Conservation (phyloP, 2,888 invertebrate genomes). For the Prenolepis imparis region DNA sequence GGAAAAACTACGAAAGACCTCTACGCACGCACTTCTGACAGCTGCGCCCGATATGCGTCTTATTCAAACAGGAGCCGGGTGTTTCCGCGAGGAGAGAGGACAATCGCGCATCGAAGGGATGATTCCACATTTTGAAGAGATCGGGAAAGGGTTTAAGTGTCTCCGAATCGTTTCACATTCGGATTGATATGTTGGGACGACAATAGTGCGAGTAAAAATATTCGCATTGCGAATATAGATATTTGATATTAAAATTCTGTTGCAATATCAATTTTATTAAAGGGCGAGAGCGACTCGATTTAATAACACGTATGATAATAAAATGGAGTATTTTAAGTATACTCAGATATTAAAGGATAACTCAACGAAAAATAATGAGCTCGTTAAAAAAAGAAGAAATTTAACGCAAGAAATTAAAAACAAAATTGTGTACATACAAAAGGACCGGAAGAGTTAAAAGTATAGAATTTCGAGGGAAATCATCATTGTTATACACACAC, state of each 20-base stretch:
- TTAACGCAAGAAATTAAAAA: not conserved
- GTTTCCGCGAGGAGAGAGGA: constrained; percentile 31
- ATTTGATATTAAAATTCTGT: not conserved
- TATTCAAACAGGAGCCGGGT: constrained; percentile 71
- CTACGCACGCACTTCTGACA: constrained; percentile 47
- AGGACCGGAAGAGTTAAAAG: not conserved
- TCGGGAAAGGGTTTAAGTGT: constrained; percentile 33
- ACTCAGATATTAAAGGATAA: not conserved
- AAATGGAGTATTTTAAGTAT: not conserved
- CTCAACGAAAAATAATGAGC: not conserved
- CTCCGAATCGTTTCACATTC: constrained; percentile 6
- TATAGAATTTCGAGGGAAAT: not conserved
- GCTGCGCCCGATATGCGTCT: constrained; percentile 68
- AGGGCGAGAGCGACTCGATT: not conserved
- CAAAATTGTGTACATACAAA: not conserved
- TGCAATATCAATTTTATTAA: constrained; percentile 8
- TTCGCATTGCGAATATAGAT: not conserved
- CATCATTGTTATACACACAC: not conserved
- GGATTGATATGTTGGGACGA: constrained; percentile 15
- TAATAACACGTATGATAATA: not conserved
- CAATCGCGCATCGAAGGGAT: constrained; percentile 54
- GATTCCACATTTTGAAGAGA: constrained; percentile 62
- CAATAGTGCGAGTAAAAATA: not conserved
- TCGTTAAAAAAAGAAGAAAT: not conserved
- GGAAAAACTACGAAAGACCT: constrained; percentile 73